Evolutionary conservation across 2,113 vertebrate genomes (phyloP).

Genomic region (Aphelocoma coerulescens): DNA sequence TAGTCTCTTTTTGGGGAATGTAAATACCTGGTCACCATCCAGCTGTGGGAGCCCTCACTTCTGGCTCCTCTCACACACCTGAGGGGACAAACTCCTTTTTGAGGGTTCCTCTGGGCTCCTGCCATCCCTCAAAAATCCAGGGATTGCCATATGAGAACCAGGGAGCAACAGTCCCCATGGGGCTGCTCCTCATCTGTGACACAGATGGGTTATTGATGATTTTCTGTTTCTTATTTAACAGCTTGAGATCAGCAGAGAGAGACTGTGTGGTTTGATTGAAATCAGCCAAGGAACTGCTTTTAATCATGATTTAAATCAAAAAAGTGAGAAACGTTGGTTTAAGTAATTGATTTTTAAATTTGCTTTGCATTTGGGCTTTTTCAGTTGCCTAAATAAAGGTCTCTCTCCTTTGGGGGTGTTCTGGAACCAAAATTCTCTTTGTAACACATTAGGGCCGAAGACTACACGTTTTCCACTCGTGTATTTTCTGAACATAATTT

Average conservation of each 20-base stretch:
- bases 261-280: background rate
- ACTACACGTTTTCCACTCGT: accelerated
- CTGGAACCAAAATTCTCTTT: background rate
- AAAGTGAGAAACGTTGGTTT: background rate
- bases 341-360: background rate
- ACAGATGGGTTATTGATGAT: conserved; percentile 16
- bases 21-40: accelerated
- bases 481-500: background rate
- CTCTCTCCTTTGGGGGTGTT: background rate
- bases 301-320: background rate
- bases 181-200: background rate
- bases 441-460: background rate
- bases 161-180: background rate
- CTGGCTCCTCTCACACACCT: background rate
- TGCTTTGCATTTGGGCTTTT: background rate
- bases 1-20: background rate
- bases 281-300: conserved; percentile 25
- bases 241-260: background rate
- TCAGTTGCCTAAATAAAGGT: background rate
- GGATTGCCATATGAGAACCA: background rate
- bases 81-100: background rate
- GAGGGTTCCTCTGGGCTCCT: background rate
- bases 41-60: accelerated
- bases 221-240: conserved; percentile 6
- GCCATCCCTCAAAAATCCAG: background rate